Percentiles rank a stretch among this genome's conserved stretches.
Evolutionary conservation across 2,888 invertebrate genomes (phyloP).

Genomic region (Notodonta ziczac): DNA sequence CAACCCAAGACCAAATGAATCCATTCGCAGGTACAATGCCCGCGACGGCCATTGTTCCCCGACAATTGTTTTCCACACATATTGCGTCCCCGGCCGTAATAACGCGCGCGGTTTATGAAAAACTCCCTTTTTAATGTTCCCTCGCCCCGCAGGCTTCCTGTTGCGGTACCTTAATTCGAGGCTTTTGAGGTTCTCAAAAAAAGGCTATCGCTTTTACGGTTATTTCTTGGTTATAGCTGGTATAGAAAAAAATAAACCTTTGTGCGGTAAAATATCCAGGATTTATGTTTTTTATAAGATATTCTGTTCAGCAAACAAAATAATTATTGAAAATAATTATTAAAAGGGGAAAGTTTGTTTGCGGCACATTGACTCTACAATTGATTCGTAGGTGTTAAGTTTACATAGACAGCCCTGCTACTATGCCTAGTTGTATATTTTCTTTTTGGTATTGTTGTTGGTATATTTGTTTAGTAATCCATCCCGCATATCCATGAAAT

Average conservation of each 20-base stretch:
- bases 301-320: too few relatives aligned
- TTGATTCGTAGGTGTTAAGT: too few relatives aligned
- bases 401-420: too few relatives aligned
- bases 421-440: too few relatives aligned
- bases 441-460: too few relatives aligned
- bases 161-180: background rate
- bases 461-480: background rate
- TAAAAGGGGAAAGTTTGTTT: too few relatives aligned
- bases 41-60: slow-evolving; percentile 32
- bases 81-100: slow-evolving; percentile 45
- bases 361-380: too few relatives aligned
- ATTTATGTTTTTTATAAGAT: background rate
- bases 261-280: background rate
- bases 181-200: background rate
- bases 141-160: slow-evolving; percentile 4
- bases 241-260: background rate
- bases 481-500: background rate
- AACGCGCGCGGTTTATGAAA: slow-evolving; percentile 43
- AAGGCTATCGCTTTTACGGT: slow-evolving; percentile 2
- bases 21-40: slow-evolving; percentile 44
- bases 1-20: slow-evolving; percentile 37
- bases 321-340: too few relatives aligned
- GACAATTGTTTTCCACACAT: slow-evolving; percentile 48
- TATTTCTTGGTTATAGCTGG: slow-evolving; percentile 3
- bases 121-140: slow-evolving; percentile 22